Percentiles rank a stretch among this genome's conserved stretches.
Evolutionary conservation across 2,888 invertebrate species (phyloP).

Genomic region (Sphaeridia pumilis): DNA sequence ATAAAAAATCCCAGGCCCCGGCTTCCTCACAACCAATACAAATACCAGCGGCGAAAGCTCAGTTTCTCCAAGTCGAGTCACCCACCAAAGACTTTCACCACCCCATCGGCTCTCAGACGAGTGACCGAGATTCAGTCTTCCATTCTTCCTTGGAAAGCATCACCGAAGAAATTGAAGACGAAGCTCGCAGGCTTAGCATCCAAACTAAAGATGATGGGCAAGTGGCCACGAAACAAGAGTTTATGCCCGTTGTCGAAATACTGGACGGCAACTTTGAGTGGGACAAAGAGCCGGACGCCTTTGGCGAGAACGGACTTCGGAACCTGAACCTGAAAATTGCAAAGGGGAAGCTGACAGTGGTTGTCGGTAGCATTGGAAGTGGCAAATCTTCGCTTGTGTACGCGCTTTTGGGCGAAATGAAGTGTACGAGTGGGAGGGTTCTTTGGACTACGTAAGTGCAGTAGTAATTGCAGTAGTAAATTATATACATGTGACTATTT

Average conservation of each 20-base stretch:
- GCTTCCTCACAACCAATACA: not conserved
- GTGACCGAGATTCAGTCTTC: constrained; percentile 29
- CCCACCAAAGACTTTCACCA: too few relatives aligned
- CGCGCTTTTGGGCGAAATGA: constrained; percentile 69
- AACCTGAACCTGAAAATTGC: constrained; percentile 41
- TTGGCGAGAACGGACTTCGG: constrained; percentile 22
- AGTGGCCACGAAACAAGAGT: not conserved
- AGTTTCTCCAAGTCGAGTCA: not conserved
- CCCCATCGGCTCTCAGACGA: too few relatives aligned
- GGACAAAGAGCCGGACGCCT: constrained; percentile 20
- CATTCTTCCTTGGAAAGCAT: constrained; percentile 14
- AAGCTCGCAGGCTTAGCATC: too few relatives aligned
- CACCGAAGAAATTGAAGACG: constrained; percentile 34
- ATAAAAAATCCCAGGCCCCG: not conserved
- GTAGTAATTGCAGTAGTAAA: too few relatives aligned
- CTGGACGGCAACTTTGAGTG: constrained; percentile 26
- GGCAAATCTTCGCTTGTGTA: constrained; percentile 68
- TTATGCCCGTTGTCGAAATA: constrained; percentile 14
- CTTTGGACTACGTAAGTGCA: constrained; percentile 52
- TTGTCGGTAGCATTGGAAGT: constrained; percentile 67
- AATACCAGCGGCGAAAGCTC: not conserved
- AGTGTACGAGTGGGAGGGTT: constrained; percentile 52
- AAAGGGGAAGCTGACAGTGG: constrained; percentile 54
- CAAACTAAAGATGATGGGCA: not conserved
- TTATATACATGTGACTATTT: too few relatives aligned